A percentile compares a stretch with the other conserved stretches of the same genome.
Conservation (phyloP, 2,797 vertebrate species). For the Muscicapa striata region DNA sequence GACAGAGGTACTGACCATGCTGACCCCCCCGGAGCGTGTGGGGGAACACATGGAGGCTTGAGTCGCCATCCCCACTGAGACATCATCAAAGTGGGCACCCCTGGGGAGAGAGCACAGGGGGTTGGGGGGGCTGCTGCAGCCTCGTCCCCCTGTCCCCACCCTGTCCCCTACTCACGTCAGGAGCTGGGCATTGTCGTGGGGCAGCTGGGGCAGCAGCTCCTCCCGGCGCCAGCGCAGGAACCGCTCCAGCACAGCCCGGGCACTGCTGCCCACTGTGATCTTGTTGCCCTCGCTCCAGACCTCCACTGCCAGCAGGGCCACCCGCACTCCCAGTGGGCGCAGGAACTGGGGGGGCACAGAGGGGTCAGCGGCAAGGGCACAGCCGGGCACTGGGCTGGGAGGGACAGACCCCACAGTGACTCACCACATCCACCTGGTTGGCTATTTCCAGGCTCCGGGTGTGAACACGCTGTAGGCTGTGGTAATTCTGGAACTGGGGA, state of each 20-base stretch:
- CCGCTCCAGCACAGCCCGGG: constrained; percentile 79
- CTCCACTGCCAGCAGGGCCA: constrained; percentile 87
- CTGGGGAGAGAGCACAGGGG: constrained; percentile 55
- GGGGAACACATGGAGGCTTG: constrained; percentile 91
- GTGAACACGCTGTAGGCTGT: background rate
- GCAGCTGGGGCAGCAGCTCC: constrained; percentile 83
- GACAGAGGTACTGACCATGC: constrained; percentile 80
- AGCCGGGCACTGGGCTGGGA: fast-evolving
- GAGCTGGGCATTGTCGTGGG: constrained; percentile 91
- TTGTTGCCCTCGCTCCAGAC: constrained; percentile 86
- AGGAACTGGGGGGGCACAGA: constrained; percentile 83
- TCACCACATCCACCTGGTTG: constrained; percentile 89
- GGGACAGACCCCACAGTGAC: fast-evolving
- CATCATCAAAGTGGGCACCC: constrained; percentile 81
- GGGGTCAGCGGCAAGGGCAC: fast-evolving
- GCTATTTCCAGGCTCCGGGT: constrained; percentile 88
- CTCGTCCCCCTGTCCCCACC: fast-evolving
- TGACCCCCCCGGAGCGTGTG: constrained; percentile 87
- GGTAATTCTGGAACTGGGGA: constrained; percentile 64
- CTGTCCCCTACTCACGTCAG: constrained; percentile 77
- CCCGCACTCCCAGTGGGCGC: constrained; percentile 85
- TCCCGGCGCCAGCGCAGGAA: constrained; percentile 88
- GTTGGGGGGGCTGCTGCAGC: background rate
- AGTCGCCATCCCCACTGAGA: constrained; percentile 87
- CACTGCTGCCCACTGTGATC: constrained; percentile 77